Evolutionary conservation across 2,797 vertebrate species (phyloP).

Genomic region (Nothura maculosa): DNA sequence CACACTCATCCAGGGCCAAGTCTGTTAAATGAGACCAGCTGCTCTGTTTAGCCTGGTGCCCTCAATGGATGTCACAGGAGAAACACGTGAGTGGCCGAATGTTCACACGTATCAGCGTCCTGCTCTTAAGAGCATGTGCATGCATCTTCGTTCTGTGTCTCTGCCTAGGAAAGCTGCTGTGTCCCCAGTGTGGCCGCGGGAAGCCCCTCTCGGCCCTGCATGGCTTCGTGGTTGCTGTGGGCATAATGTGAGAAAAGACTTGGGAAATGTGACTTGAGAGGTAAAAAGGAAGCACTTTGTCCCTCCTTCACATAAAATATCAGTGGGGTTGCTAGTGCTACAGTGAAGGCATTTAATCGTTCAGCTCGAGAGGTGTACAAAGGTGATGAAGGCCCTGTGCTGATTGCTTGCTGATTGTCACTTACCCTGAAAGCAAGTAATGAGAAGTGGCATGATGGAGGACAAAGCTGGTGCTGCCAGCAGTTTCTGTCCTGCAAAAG

Average conservation of each 20-base stretch:
- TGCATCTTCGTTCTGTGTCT: neutral
- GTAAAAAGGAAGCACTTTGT: neutral
- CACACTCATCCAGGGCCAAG: neutral
- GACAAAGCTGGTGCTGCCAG: neutral
- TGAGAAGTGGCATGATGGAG: neutral
- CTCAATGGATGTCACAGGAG: neutral
- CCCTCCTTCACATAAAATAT: neutral
- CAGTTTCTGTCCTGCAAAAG: neutral
- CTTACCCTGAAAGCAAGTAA: neutral
- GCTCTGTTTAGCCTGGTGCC: neutral
- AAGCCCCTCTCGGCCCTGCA: neutral
- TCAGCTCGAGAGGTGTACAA: neutral
- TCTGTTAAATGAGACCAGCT: neutral
- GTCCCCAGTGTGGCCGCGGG: neutral
- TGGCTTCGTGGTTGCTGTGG: rapidly evolving
- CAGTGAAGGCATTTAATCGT: neutral
- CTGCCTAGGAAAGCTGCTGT: neutral
- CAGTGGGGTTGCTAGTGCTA: neutral
- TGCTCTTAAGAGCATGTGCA: neutral
- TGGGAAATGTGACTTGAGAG: neutral
- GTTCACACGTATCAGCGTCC: neutral
- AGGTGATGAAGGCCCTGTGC: neutral
- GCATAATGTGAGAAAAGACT: neutral
- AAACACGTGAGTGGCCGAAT: neutral
- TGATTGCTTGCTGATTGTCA: neutral